Conservation (phyloP, 2,113 vertebrate genomes). For the Coptodon rendalli region DNA sequence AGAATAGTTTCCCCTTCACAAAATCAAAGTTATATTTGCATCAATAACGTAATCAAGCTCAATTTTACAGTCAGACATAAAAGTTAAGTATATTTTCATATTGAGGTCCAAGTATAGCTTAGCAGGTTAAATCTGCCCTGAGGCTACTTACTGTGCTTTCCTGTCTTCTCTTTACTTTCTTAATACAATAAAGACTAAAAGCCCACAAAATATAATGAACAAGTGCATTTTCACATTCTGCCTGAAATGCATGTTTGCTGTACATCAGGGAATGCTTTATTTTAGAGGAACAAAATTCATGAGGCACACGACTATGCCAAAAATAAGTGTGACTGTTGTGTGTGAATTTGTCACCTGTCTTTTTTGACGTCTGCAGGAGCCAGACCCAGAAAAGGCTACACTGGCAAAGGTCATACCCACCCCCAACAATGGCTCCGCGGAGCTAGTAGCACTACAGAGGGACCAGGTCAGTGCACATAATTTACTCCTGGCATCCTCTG, state of each 20-base stretch:
- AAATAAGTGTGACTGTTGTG: not conserved
- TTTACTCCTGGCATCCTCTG: not conserved
- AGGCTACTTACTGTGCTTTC: not conserved
- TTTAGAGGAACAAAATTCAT: not conserved
- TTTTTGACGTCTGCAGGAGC: conserved; percentile 72
- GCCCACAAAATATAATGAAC: not conserved
- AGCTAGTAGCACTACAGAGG: conserved; percentile 83
- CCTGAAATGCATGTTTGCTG: not conserved
- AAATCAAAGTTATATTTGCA: not conserved
- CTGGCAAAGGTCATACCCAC: conserved; percentile 91
- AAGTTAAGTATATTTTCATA: not conserved
- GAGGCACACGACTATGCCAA: not conserved
- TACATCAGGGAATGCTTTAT: not conserved
- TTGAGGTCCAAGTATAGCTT: not conserved
- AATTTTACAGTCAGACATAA: not conserved
- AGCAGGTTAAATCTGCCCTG: not conserved
- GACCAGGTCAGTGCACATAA: conserved; percentile 76
- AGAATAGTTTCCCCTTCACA: not conserved
- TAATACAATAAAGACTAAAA: not conserved
- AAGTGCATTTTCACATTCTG: not conserved
- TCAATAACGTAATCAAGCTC: not conserved
- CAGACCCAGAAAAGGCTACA: conserved; percentile 77
- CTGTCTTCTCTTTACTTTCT: not conserved
- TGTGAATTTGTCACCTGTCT: conserved; percentile 25
- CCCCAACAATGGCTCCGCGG: conserved; percentile 90